A percentile compares a stretch with the other conserved stretches of the same genome.
Conservation (phyloP, 2,113 vertebrate species). For the Panthera tigris region DNA sequence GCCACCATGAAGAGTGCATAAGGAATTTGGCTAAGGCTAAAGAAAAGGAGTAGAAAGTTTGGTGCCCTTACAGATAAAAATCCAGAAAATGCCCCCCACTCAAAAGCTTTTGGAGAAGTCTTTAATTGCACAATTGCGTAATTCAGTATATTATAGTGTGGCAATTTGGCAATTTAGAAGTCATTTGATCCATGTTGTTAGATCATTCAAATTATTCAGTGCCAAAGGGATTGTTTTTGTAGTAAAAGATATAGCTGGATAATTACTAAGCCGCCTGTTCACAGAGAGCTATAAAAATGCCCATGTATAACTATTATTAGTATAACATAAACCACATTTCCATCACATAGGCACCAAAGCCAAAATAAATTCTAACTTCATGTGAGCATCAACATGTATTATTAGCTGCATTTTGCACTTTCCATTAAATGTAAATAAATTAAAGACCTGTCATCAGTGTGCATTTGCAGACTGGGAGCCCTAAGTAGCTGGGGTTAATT, state of each 20-base stretch:
- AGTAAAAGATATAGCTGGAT: slow-evolving; percentile 2
- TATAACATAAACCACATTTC: slow-evolving; percentile 2
- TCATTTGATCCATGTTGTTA: slow-evolving; percentile 44
- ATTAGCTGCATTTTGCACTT: slow-evolving; percentile 76
- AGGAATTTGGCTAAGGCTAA: neutral
- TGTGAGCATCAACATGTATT: neutral
- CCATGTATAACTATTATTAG: neutral
- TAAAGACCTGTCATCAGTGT: slow-evolving; percentile 78
- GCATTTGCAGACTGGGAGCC: slow-evolving; percentile 74
- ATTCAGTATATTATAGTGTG: neutral
- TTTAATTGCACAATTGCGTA: neutral
- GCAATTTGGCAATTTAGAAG: slow-evolving; percentile 43
- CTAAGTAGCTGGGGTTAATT: slow-evolving; percentile 79
- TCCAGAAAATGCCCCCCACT: neutral
- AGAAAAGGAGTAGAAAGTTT: neutral
- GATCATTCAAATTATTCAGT: slow-evolving; percentile 30
- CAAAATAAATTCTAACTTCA: slow-evolving; percentile 27
- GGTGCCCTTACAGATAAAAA: neutral
- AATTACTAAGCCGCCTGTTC: neutral
- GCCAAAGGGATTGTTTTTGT: slow-evolving; percentile 2
- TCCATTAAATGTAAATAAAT: slow-evolving; percentile 76
- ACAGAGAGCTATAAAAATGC: neutral
- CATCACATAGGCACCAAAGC: neutral
- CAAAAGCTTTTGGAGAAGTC: neutral
- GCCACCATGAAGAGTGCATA: neutral